Conservation (phyloP, 2,888 invertebrate genomes). For the Deilephila porcellus region DNA sequence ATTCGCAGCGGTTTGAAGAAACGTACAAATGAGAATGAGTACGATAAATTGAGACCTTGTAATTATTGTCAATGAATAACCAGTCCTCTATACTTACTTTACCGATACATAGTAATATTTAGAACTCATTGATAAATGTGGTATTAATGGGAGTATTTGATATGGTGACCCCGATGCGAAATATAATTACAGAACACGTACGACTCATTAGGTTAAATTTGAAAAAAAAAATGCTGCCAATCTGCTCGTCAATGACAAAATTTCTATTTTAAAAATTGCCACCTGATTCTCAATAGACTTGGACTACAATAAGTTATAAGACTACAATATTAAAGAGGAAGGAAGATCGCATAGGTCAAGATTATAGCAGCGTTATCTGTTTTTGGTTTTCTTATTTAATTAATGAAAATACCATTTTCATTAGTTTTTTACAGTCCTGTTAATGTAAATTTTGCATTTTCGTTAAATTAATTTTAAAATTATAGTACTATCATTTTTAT, state of each 20-base stretch:
- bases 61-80: conserved; percentile 6
- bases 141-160: not conserved
- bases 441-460: no score
- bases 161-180: not conserved
- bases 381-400: no score
- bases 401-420: no score
- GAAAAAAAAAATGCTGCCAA: not conserved
- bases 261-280: not conserved
- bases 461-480: no score
- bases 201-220: not conserved
- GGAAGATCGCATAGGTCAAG: no score
- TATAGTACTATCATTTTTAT: no score
- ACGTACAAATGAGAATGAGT: not conserved
- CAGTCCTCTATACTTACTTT: not conserved
- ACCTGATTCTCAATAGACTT: not conserved
- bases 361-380: no score
- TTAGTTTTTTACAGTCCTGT: no score
- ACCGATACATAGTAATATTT: conserved; percentile 2
- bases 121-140: not conserved
- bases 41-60: conserved; percentile 3
- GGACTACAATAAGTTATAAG: no score
- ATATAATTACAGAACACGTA: not conserved
- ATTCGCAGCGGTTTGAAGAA: not conserved
- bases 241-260: not conserved
- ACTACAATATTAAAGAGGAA: no score